Evolutionary conservation across 2,797 vertebrate species (phyloP), one percentile per base, ranked within the genome.

Genomic region (Coilia nasus): DNA sequence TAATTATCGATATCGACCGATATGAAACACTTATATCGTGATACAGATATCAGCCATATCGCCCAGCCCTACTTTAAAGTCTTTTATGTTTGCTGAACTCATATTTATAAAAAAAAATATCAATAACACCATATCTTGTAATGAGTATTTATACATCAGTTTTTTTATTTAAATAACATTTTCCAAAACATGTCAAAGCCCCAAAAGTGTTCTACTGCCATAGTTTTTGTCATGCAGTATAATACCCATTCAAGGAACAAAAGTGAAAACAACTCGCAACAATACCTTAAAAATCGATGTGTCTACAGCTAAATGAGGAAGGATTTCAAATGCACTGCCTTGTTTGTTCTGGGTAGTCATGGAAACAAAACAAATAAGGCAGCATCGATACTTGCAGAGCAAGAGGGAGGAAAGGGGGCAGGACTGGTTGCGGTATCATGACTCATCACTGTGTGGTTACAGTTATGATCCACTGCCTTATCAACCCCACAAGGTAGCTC

Each of bases 291-390:
- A 44, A 7, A 78, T 21, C 17, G 17, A 3, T 44, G 35, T 44
- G 35, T 35, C 35, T 21, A 0, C 10, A 44, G 31, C 35, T 35
- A 78, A 6, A 12, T 19, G 15, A 44, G 59, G 86, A 86, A n/a
- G 85, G 85, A 25, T 82, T 81, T 83, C 28, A 23, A 78, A 56
- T 84, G 88, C 87, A 28, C 89, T 87, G 90, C 17, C 84, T 41
- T 88, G 87, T 88, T 82, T 89, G 91, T 91, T 91, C 15, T 89
- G 81, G 0, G 91, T 93, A 47, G 81, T 92, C 35, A 90, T 89
- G 89, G 94, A 84, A 84, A 94, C 87, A 0, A 75, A 88, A 89
- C 89, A 92, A 91, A 83, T 1, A 2, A 57, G 50, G 88, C 88
- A 90, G 91, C 91, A 90, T 81, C 83, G 85, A 84, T 82, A 50